Evolutionary conservation across 2,888 invertebrate genomes (phyloP).

Genomic region (Parnassius mnemosyne): DNA sequence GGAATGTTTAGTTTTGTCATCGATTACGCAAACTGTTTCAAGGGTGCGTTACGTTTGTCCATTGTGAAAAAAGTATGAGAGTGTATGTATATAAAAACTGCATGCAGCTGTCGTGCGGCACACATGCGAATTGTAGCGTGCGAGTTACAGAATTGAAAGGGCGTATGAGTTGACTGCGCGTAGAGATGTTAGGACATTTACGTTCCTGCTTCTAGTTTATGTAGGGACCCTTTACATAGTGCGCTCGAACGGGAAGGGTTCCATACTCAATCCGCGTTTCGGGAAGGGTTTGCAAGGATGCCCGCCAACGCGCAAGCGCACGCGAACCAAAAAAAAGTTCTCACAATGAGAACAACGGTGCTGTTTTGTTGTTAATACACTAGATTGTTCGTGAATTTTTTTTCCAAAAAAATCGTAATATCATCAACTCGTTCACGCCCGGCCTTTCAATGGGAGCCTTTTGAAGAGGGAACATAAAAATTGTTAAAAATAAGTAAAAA

Average conservation of each 20-base stretch:
- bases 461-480: conserved; percentile 73
- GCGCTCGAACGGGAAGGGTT: conserved; percentile 64
- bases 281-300: conserved; percentile 75
- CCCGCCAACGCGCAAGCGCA: conserved; percentile 79
- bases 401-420: conserved; percentile 75
- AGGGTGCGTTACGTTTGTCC: conserved; percentile 71
- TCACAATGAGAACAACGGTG: conserved; percentile 72
- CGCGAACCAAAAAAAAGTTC: conserved; percentile 74
- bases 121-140: conserved; percentile 78
- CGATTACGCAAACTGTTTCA: conserved; percentile 82
- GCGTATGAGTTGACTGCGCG: conserved; percentile 44
- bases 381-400: conserved; percentile 79
- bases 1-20: conserved; percentile 82
- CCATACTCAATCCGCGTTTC: conserved; percentile 67
- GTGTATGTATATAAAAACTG: conserved; percentile 73
- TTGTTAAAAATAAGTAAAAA: conserved; percentile 78
- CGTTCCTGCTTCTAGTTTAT: conserved; percentile 36
- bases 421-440: conserved; percentile 82
- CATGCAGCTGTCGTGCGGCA: conserved; percentile 76
- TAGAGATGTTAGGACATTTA: conserved; percentile 44
- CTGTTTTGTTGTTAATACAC: conserved; percentile 78
- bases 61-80: conserved; percentile 78
- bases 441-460: conserved; percentile 73
- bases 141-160: conserved; percentile 40
- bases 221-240: conserved; percentile 61